Conservation (phyloP, 2,888 invertebrate species). For the Agrotis clavis region DNA sequence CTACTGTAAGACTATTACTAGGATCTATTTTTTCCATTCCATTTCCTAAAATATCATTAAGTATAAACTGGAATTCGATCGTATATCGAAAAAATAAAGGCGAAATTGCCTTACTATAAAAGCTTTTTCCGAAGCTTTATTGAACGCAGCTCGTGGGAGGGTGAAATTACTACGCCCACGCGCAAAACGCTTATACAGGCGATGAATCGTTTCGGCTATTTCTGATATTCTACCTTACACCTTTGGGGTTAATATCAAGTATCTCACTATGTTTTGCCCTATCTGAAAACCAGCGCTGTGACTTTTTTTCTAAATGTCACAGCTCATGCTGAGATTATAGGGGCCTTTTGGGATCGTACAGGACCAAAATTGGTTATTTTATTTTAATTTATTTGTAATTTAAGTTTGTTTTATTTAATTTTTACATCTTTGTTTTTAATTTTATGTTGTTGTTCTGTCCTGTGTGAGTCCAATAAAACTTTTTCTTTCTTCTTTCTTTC, state of each 20-base stretch:
- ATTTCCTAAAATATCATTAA: slow-evolving; percentile 31
- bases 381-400: too few relatives aligned
- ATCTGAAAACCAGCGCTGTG: too few relatives aligned
- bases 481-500: too few relatives aligned
- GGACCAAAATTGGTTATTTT: too few relatives aligned
- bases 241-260: slow-evolving; percentile 30
- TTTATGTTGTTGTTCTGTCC: too few relatives aligned
- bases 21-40: slow-evolving; percentile 34
- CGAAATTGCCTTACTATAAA: slow-evolving; percentile 36
- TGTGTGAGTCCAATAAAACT: too few relatives aligned
- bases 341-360: too few relatives aligned
- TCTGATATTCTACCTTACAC: slow-evolving; percentile 39
- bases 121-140: slow-evolving; percentile 44
- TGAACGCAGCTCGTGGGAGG: slow-evolving; percentile 67
- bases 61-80: slow-evolving; percentile 33
- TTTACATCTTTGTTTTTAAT: too few relatives aligned
- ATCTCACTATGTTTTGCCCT: slow-evolving; percentile 15
- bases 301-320: too few relatives aligned
- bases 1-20: slow-evolving; percentile 20
- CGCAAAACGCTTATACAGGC: slow-evolving; percentile 68
- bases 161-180: slow-evolving; percentile 74
- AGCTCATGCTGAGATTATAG: too few relatives aligned
- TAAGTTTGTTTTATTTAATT: too few relatives aligned
- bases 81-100: slow-evolving; percentile 40
- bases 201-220: slow-evolving; percentile 69